Evolutionary conservation across 2,888 invertebrate genomes (phyloP), one percentile per base, ranked within the genome.

Genomic region (Temnothorax unifasciatus): DNA sequence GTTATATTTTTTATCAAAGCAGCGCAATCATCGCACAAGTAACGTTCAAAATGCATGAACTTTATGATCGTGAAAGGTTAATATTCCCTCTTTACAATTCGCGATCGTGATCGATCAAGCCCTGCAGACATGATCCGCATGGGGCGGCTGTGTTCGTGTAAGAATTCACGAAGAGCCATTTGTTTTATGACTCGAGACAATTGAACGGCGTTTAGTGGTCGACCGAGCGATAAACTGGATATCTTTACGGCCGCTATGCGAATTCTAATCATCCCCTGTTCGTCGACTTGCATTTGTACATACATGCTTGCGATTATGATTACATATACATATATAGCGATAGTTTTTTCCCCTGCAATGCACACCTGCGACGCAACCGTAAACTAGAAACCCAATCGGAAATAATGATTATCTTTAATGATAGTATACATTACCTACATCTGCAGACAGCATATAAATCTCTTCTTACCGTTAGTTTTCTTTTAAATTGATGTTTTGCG

Each of bases 201-300:
- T 87, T 85, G 90, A 91, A 86, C 86, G 88, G 86, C 87, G 84
- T 90, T 92, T 90, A 90, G 89, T 68, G 77, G 68, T 25, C 59
- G 59, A 13, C 13, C 44, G 15, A 38, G 34, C 68, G 77, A 82
- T 82, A 82, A 82, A 82, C 50, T 38, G 64, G 41, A 52, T 75
- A 82, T 82, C 75, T 82, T 74, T 75, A 68, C 83, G 83, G 76
- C 77, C 68, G 66, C 66, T 25, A 38, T 25, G 76, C 54, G 54
- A 54, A 68, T 77, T 77, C 54, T 77, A 77, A 68, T 52, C 66
- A 47, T 50, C 29, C 66, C 47, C 47, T 25, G 18, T 54, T 41
- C 18, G 52, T 34, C 54, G 29, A 54, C 52, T 41, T 77, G 52
- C 66, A 41, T 77, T 54, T 77, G 25, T 68, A 68, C 38, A 34